A percentile compares a stretch with the other conserved stretches of the same genome.
Conservation (phyloP, 2,797 vertebrate genomes). For the Calcarius lapponicus region DNA sequence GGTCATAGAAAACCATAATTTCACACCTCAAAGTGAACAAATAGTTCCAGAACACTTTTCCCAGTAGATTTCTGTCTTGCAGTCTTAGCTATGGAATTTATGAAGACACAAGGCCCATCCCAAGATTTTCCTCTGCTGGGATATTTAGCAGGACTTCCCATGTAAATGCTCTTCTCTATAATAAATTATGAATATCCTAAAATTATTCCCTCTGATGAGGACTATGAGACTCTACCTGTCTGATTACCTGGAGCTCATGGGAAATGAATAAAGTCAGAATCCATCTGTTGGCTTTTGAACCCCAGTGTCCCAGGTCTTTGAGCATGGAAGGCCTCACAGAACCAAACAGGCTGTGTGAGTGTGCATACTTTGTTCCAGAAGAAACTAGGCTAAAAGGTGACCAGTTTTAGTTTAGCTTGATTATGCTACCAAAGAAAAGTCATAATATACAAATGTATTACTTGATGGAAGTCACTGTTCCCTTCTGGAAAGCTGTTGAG, state of each 20-base stretch:
- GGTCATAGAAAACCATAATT: not conserved
- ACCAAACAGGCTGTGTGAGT: not conserved
- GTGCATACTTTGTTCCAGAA: fast-evolving
- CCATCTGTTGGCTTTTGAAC: not conserved
- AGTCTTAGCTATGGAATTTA: not conserved
- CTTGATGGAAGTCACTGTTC: not conserved
- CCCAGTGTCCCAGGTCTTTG: not conserved
- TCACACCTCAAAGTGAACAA: not conserved
- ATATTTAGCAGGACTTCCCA: not conserved
- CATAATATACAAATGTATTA: not conserved
- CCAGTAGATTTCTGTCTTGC: not conserved
- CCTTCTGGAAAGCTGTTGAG: not conserved
- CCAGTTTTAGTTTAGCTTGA: not conserved
- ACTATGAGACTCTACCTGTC: not conserved
- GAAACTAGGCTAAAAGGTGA: not conserved
- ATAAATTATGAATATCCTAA: not conserved
- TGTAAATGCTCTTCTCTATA: not conserved
- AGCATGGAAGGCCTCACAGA: not conserved
- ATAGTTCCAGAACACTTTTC: not conserved
- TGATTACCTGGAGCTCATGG: not conserved
- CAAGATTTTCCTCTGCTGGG: not conserved
- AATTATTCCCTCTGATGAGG: not conserved
- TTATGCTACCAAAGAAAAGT: not conserved
- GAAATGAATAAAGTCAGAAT: not conserved
- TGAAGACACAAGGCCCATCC: not conserved